Base-by-base conservation (phyloP, 2,113 vertebrate species). In the Macrotis lagotis region DNA sequence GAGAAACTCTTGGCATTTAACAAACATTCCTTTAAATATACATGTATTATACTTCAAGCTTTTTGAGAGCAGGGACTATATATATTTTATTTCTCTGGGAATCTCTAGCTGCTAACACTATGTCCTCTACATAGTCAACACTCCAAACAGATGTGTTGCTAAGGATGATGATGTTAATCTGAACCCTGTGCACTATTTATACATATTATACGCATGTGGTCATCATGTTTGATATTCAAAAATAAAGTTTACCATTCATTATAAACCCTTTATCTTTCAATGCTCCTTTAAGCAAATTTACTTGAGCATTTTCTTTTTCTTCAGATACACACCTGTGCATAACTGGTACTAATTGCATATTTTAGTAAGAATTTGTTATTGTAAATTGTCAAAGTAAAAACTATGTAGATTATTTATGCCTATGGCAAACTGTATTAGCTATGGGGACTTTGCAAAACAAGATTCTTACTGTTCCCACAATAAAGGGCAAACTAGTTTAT, bases 341-440 rank as follows among this genome's bases (percentile, higher is more conserved):
- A 10, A 22, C 16, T 2, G 16, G 11, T 14, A 59, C 7, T 52
- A 95, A 66, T 93, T 50, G 51, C 83, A 51, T 52, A 89, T 83
- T 48, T 28, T 6, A 52, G 59, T 26, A 48, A 55, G 66, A 91
- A 28, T 47, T 48, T 0, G 0, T 11, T 74, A 88, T 48, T 37
- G 1, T 9, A 83, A n/a, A 22, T 48, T 37, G 1, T 9, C 55
- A n/a, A 22, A 0, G 6, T 48, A 16, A 10, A 3, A 26, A 26
- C n/a, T 7, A 25, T 3, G 2, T n/a, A 50, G 16, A 25, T 0
- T 2, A 28, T 9, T 90, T 48, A 90, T 1, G 24, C 6, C 25
- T 88, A 24, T 12, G 47, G 51, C 14, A 24, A 11, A 37, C 26
- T 51, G n/a, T 0, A 5, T 83, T 83, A 83, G 24, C 66, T 51